Conservation (phyloP, 2,797 vertebrate species). For the Pipistrellus pygmaeus region DNA sequence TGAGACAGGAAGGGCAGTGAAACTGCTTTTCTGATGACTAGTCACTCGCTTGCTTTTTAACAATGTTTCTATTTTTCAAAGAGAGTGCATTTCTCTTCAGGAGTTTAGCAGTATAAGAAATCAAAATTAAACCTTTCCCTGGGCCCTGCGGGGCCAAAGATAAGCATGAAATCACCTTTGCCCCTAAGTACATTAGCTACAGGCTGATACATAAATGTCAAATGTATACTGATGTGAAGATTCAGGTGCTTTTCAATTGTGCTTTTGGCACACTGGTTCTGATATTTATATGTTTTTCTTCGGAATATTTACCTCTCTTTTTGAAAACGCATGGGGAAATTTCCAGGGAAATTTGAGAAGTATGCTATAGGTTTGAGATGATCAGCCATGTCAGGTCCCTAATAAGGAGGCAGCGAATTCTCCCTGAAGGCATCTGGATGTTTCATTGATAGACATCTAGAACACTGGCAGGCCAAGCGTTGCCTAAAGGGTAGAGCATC, state of each 20-base stretch:
- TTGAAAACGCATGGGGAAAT: neutral
- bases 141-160: neutral
- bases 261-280: slow-evolving; percentile 22
- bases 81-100: neutral
- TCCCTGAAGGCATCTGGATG: fast-evolving
- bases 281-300: neutral
- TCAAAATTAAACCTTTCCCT: slow-evolving; percentile 13
- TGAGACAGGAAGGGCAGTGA: neutral
- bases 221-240: neutral
- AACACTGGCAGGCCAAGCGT: neutral
- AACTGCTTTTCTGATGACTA: neutral
- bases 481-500: too few relatives aligned
- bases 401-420: neutral
- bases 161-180: slow-evolving; percentile 12
- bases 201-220: neutral
- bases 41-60: slow-evolving; percentile 32
- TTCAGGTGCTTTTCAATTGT: neutral
- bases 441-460: neutral
- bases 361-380: neutral
- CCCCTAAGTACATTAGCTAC: neutral
- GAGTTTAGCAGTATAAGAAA: neutral
- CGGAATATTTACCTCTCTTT: neutral
- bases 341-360: neutral
- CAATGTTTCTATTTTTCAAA: neutral
- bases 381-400: neutral